Base-by-base conservation (phyloP, 2,888 invertebrate species). In the Masnerella sp. region DNA sequence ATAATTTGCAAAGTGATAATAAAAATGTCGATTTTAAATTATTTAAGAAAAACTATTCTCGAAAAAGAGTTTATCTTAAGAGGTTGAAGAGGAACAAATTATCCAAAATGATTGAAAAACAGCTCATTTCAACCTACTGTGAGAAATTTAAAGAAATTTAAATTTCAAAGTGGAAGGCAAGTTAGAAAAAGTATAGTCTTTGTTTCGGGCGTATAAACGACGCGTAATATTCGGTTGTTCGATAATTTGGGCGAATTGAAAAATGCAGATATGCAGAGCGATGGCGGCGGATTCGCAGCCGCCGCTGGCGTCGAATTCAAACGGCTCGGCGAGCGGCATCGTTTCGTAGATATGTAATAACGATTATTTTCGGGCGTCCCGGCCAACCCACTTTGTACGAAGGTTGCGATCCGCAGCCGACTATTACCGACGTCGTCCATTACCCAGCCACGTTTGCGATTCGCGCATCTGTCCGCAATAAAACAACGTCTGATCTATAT, bases 311-410 rank as follows among this genome's bases (percentile, higher is more conserved):
- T 36, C 30, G 47, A 67, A 61, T 54, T 54, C 47, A 17, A 64
- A 20, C 43, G 59, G 36, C 32, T 28, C 17, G 11, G 40, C 30
- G 34, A 40, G 49, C 59, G 61, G 49, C 38, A 28, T 54, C 70
- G 49, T 45, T 54, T 51, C 68, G 65, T 45, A 68, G 73, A 73
- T 68, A 61, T 51, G 68, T 73, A 73, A 73, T 73, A 68, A 73
- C 62, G 73, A 73, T 73, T 73, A 73, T 73, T 68, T 73, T 73
- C 67, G 73, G 73, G 62, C 72, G 52, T 38, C 62, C 30, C 51
- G 62, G 25, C 34, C 68, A 12, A 43, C 68, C 68, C 62, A 67
- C 68, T 62, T 65, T 58, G 40, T 32, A 2, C 32, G 32, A 9
- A 2, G 12, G 8, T 54, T 22, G 28, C 49, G 47, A 47, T 59